Base-by-base conservation (phyloP, 2,113 vertebrate species). In the Sclerurus mexicanus region DNA sequence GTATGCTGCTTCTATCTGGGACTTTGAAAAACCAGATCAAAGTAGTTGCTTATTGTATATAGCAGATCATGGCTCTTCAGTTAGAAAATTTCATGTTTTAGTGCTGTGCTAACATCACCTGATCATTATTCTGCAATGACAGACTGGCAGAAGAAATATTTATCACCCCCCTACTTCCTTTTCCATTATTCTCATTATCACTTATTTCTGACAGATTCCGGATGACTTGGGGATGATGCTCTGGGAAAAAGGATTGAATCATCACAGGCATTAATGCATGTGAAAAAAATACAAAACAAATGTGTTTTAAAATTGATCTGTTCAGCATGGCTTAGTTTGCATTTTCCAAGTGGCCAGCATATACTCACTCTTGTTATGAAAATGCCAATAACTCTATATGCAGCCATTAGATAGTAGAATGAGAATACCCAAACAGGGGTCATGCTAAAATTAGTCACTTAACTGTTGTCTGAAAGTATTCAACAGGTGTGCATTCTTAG, bases 401-500 rank as follows among this genome's bases (percentile, higher is more conserved):
- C 18, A 90, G 47, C 64, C 24, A 78, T 13, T 10, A 95, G 17
- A 24, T 20, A 77, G 18, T 18, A 83, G 53, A 92, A 59, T 47
- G 18, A 14, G 24, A 93, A 94, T 81, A 88, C 6, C 3, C 31
- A 93, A 66, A 79, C 7, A 58, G n/a, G 42, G 22, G 18, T 85
- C 53, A 62, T 52, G 28, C 49, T 76, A 73, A 94, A 96, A 72
- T 92, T 27, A 96, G 47, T 75, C 25, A 84, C 58, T 87, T 58
- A 91, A 63, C 42, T 89, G 19, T 68, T 60, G 25, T 56, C n/a
- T 93, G 39, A 52, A 95, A 94, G 58, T 66, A 94, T 62, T 93
- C 87, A 89, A 95, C 78, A 87, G 67, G 74, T 85, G 40, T 76
- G 76, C 21, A 96, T 73, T 76, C 93, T 80, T 68, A 62, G 60